Base-by-base conservation (phyloP, 2,113 vertebrate species). In the Sphaerodactylus townsendi region DNA sequence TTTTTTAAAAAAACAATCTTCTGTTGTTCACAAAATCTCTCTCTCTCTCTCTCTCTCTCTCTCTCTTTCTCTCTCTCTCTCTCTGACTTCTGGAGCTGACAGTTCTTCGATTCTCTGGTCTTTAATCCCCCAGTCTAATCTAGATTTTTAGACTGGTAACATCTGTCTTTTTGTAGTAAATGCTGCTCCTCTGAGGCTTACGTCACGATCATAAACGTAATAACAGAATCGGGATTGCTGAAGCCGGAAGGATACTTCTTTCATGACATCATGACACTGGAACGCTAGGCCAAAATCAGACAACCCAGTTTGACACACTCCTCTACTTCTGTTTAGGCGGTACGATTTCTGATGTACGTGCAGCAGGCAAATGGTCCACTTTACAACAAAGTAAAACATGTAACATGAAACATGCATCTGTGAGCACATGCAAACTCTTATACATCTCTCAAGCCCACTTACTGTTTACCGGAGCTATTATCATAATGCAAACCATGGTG, bases 401-500 rank as follows among this genome's bases (percentile, higher is more conserved):
- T 77, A 59, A 77, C 48, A 5, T 62, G 3, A 11, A 28, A 65
- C 56, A 66, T 53, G 39, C 5, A 84, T 33, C 72, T 30, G 11
- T n/a, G 25, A 44, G 17, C 23, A 28, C 65, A 39, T 1, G 0
- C 84, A 66, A 15, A 28, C 62, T 82, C 44, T 86, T 56, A 77
- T 66, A 78, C n/a, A 77, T 13, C 73, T 71, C 84, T 78, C 23
- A 77, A 71, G 1, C 23, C 85, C 81, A 73, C 85, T 35, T 77
- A 65, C 73, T 73, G 72, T 84, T 91, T 88, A 44, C 64, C 33
- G 84, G 33, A 39, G 44, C 75, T 65, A 48, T 84, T 87, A 90
- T 77, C 86, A 90, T 79, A 82, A 50, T 84, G 11, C 69, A 85
- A 39, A 70, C 5, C 90, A 39, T 30, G 91, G 88, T 93, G 91